These are phyloP conservation scores for Myrmecophaga tridactyla DNA, from an alignment of 2,113 vertebrate species.

Conservation along the genomic window DNA sequence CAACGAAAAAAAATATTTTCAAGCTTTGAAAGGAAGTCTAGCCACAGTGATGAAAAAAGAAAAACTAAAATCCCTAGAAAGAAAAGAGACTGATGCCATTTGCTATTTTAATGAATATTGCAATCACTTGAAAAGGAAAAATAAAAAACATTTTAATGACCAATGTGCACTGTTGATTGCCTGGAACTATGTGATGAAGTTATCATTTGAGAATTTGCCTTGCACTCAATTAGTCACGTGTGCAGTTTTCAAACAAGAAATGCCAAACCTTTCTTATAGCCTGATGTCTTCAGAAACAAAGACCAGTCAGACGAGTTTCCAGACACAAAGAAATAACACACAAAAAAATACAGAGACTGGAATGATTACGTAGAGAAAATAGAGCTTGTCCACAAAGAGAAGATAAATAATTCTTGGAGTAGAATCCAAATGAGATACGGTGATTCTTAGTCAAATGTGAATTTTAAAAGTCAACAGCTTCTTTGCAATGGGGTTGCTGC, in stretches of 20 bases:
- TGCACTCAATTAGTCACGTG: slow-evolving; percentile 64
- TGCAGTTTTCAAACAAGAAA: slow-evolving; percentile 64
- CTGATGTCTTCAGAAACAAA: slow-evolving; percentile 68
- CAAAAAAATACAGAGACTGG: not conserved
- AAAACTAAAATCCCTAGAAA: not conserved
- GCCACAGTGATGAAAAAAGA: not conserved
- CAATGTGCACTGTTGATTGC: not conserved
- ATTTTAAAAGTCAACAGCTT: slow-evolving; percentile 1
- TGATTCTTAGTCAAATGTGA: not conserved
- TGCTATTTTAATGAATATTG: not conserved
- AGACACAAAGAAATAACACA: slow-evolving; percentile 58
- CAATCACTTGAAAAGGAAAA: slow-evolving; percentile 16
- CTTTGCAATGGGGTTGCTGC: too few relatives aligned
- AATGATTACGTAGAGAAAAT: not conserved
- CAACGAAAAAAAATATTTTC: not conserved
- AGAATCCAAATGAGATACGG: not conserved
- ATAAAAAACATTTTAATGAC: not conserved
- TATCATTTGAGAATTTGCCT: slow-evolving; percentile 64
- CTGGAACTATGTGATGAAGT: slow-evolving; percentile 22
- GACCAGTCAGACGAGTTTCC: slow-evolving; percentile 70
- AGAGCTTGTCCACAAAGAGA: not conserved
- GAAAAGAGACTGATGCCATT: not conserved
- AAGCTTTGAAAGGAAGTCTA: not conserved
- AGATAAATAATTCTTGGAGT: not conserved
- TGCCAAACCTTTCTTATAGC: slow-evolving; percentile 44